Conservation (phyloP, 2,113 vertebrate species). For the Egretta garzetta region DNA sequence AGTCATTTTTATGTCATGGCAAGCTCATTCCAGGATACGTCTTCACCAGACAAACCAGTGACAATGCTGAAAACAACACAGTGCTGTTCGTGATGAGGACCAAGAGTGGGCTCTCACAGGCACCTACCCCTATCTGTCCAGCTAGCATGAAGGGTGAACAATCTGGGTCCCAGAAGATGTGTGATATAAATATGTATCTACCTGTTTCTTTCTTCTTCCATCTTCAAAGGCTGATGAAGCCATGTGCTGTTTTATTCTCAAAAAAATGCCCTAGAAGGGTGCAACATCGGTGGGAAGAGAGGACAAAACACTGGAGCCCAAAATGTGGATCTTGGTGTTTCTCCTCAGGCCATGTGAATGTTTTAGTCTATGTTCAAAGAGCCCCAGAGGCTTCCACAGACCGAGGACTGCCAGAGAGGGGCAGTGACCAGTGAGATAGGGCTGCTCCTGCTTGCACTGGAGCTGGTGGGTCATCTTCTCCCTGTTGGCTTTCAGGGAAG, state of each 20-base stretch:
- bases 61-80: neutral
- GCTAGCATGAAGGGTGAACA: neutral
- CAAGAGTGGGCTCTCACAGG: neutral
- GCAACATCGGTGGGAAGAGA: neutral
- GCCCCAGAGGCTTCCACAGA: neutral
- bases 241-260: neutral
- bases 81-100: neutral
- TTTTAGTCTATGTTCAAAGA: neutral
- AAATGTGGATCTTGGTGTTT: neutral
- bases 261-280: neutral
- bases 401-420: neutral
- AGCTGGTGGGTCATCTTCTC: neutral
- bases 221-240: neutral
- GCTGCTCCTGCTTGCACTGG: neutral
- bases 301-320: neutral
- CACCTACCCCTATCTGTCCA: neutral
- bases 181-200: neutral
- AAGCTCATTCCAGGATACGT: neutral
- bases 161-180: neutral
- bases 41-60: neutral
- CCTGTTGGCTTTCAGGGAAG: neutral
- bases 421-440: neutral
- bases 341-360: neutral
- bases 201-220: neutral
- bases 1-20: neutral